These are phyloP conservation scores for Atherix ibis DNA, from an alignment of 2,888 invertebrate species.

Conservation along the genomic window DNA sequence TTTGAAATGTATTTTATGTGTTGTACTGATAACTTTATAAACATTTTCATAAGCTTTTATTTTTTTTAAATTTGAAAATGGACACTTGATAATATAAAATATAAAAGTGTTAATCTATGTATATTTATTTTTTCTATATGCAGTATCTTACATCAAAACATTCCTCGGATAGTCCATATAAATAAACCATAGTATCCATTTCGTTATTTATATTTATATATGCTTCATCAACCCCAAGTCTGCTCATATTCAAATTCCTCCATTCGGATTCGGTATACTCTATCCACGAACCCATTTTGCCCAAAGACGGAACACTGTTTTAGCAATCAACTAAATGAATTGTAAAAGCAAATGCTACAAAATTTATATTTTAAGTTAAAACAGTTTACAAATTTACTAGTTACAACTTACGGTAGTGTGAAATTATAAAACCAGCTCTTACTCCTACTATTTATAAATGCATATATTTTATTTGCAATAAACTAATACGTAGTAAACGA, in stretches of 20 bases:
- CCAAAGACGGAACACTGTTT: not conserved
- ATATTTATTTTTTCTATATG: not conserved
- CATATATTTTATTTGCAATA: too few species aligned
- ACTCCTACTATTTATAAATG: too few species aligned
- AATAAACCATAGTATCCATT: constrained; percentile 31
- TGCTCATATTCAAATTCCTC: constrained; percentile 39
- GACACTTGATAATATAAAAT: constrained; percentile 38
- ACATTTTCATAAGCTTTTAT: constrained; percentile 21
- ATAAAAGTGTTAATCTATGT: constrained; percentile 2
- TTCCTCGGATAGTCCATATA: constrained; percentile 53
- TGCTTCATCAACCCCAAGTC: constrained; percentile 49
- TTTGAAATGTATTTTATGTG: constrained; percentile 39
- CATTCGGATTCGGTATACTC: constrained; percentile 40
- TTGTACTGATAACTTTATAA: constrained; percentile 35
- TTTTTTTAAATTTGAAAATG: constrained; percentile 39
- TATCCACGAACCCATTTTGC: constrained; percentile 36
- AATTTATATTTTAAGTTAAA: too few species aligned
- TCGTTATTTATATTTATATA: constrained; percentile 36
- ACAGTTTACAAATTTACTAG: too few species aligned
- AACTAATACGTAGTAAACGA: too few species aligned
- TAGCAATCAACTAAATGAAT: too few species aligned
- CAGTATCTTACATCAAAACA: constrained; percentile 45
- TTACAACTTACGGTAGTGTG: too few species aligned
- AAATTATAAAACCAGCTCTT: too few species aligned
- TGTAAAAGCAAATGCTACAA: too few species aligned